These are phyloP conservation scores for Cacoxenus indagator DNA, from an alignment of 2,888 invertebrate species.

Conservation along the genomic window DNA sequence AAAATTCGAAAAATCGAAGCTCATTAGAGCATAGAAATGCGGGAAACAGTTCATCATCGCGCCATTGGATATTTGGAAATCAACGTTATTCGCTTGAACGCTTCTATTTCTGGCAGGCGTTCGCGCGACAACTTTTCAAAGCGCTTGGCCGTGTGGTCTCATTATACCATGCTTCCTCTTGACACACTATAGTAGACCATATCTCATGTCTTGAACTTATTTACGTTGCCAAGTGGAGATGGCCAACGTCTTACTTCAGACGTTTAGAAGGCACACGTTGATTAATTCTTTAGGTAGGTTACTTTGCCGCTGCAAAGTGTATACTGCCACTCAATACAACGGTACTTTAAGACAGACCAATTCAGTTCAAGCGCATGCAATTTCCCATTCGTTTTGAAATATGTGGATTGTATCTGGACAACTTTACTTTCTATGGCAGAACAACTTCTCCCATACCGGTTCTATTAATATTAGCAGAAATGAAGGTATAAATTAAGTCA, in stretches of 20 bases:
- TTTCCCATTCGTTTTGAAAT: no score
- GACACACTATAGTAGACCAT: slow-evolving; percentile 22
- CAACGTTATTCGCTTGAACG: background rate
- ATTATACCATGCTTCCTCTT: slow-evolving; percentile 24
- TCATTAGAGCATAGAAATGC: slow-evolving; percentile 3
- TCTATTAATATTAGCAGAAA: no score
- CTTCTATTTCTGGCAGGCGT: slow-evolving; percentile 5
- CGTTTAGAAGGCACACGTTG: slow-evolving; percentile 14
- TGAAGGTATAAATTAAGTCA: no score
- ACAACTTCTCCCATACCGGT: no score
- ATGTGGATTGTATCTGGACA: no score
- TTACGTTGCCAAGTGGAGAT: slow-evolving; percentile 2
- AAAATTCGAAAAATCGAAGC: background rate
- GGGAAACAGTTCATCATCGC: slow-evolving; percentile 4
- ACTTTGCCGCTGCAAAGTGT: slow-evolving; percentile 38
- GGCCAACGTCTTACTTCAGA: background rate
- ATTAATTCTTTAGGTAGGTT: slow-evolving; percentile 19
- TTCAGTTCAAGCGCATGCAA: no score
- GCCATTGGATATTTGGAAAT: background rate
- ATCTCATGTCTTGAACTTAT: slow-evolving; percentile 22
- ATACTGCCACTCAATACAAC: no score
- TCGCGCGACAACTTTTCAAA: slow-evolving; percentile 10
- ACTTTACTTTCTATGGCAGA: no score
- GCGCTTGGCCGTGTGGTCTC: background rate
- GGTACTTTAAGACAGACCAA: no score